Conservation (phyloP, 2,888 invertebrate genomes). For the Drosophila diplacantha region DNA sequence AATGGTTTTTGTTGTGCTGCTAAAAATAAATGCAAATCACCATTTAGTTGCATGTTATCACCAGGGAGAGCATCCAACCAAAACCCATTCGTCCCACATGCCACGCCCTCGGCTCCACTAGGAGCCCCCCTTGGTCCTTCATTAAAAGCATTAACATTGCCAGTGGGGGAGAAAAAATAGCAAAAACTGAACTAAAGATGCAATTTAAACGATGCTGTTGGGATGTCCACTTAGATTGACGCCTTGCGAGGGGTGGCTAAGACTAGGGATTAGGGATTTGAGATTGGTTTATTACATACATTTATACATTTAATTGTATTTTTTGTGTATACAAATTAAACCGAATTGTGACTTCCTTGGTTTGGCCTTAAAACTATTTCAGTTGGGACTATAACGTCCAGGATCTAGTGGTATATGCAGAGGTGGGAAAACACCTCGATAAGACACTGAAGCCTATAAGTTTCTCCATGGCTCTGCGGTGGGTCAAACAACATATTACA, state of each 20-base stretch:
- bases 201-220: constrained; percentile 55
- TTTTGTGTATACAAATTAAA: too few relatives aligned
- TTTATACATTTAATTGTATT: too few relatives aligned
- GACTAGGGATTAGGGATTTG: background rate
- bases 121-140: constrained; percentile 23
- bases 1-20: constrained; percentile 4
- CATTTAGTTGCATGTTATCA: constrained; percentile 40
- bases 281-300: too few relatives aligned
- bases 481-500: too few relatives aligned
- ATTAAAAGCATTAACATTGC: constrained; percentile 66
- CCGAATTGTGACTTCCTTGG: too few relatives aligned
- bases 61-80: constrained; percentile 39
- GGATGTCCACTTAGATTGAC: constrained; percentile 8
- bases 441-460: too few relatives aligned
- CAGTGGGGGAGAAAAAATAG: constrained; percentile 26
- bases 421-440: too few relatives aligned
- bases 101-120: constrained; percentile 11
- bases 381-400: too few relatives aligned
- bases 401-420: too few relatives aligned
- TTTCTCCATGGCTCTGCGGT: too few relatives aligned
- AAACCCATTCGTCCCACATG: constrained; percentile 1
- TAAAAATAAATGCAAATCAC: constrained; percentile 33
- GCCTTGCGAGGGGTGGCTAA: background rate
- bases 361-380: too few relatives aligned
- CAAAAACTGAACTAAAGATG: constrained; percentile 56